A percentile compares a stretch with the other conserved stretches of the same genome.
Evolutionary conservation across 23 tunicate species (phyloP).

Genomic region (Corella eumyota): DNA sequence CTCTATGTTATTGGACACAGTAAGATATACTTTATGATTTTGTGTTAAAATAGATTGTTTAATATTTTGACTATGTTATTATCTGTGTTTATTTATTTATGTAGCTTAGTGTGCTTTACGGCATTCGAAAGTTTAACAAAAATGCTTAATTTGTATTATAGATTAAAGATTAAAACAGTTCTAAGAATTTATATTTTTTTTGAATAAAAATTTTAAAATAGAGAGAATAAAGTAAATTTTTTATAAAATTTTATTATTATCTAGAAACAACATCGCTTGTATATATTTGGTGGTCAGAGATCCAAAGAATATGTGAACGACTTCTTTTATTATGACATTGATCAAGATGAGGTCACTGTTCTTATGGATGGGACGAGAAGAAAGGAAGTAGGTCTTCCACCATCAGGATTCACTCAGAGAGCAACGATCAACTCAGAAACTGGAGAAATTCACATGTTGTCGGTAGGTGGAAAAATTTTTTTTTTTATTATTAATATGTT

Average conservation of each 20-base stretch:
- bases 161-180: background rate
- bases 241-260: background rate
- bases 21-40: constrained; percentile 10
- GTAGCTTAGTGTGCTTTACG: background rate
- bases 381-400: constrained; percentile 57
- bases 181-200: too few relatives aligned
- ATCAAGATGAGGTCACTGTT: constrained; percentile 36
- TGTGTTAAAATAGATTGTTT: background rate
- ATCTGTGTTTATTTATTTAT: background rate
- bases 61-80: background rate
- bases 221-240: background rate
- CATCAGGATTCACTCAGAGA: constrained; percentile 77
- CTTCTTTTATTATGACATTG: constrained; percentile 63
- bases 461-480: constrained; percentile 23
- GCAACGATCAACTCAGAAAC: constrained; percentile 61
- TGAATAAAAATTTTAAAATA: too few relatives aligned
- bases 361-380: constrained; percentile 37
- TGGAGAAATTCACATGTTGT: constrained; percentile 63
- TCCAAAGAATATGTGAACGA: constrained; percentile 73
- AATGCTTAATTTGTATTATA: background rate
- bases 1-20: constrained; percentile 69
- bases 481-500: background rate
- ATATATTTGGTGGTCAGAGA: constrained; percentile 84
- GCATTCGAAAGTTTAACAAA: background rate
- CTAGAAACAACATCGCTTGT: constrained; percentile 48